Evolutionary conservation across 1,140 invertebrate genomes (phyloP), one percentile per base, ranked within the genome.

Genomic region (Diabrotica undecimpunctata): DNA sequence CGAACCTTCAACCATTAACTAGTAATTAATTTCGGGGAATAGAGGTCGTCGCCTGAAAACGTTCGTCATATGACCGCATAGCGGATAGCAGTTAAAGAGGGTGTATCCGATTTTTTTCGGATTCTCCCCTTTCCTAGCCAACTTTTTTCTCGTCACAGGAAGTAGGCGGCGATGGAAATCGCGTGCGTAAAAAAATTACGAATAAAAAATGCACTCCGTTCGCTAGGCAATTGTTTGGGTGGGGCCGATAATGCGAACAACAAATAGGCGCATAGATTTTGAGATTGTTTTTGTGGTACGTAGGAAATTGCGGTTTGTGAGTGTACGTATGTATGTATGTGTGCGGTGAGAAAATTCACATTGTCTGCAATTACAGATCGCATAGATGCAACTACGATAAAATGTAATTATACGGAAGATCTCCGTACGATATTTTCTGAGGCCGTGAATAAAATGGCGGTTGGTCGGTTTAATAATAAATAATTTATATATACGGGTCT

Each of bases 101-200:
- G 61, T 62, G 61, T 62, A 62, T 62, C 61, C 61, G 52, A 52
- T 62, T 62, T 62, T 62, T 54, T 39, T 39, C 11, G 35, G 41
- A 46, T 55, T 55, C 51, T 53, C 51, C 61, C 61, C 61, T 53
- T 54, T 54, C 12, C 58, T 13, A 62, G 53, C 53, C 14, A 50
- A 41, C 52, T 62, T 62, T 62, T 62, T 62, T 36, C 11, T 62
- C 41, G n/a, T 46, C 41, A 62, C 38, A 66, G 65, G 65, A 66
- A 66, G 65, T 66, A 46, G 65, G 65, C 58, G 65, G 58, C 25
- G 10, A 66, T 13, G n/a, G 54, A 55, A 66, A 66, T 66, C 65
- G 65, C 65, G 65, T 66, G 65, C 65, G 65, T 66, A 39, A 62
- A 66, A 66, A 66, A 66, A 66, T 65, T 61, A 46, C 60, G 54